phyloP scores from a whole-genome alignment of 1,140 invertebrate species.

The Trissolcus basalis region DNA sequence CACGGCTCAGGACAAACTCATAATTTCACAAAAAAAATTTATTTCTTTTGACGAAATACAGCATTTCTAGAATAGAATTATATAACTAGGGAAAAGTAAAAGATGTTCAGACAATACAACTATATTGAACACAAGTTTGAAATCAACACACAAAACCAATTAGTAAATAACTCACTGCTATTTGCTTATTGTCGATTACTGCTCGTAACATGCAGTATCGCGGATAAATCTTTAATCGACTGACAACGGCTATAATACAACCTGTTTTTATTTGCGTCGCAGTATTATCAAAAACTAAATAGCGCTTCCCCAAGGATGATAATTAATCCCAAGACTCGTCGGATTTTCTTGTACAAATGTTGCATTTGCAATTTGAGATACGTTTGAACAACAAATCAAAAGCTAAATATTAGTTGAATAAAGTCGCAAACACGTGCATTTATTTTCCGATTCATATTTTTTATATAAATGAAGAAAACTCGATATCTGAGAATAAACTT shows the following conservation, averaged over 20 bases:
- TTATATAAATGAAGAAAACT: conserved; percentile 4
- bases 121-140: neutral
- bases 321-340: neutral
- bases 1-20: no score
- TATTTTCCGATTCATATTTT: conserved; percentile 36
- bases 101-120: conserved; percentile 3
- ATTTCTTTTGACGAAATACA: no score
- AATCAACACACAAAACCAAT: conserved; percentile 21
- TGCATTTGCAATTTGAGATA: conserved; percentile 37
- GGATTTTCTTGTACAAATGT: conserved; percentile 35
- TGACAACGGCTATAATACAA: conserved; percentile 38
- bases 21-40: no score
- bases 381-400: conserved; percentile 28
- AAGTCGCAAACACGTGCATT: no score
- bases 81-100: no score
- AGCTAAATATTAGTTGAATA: conserved; percentile 27
- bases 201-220: conserved; percentile 20
- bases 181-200: conserved; percentile 21
- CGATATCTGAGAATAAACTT: no score
- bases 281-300: conserved; percentile 31
- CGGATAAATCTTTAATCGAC: conserved; percentile 23
- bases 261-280: conserved; percentile 22
- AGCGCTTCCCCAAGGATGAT: conserved; percentile 13
- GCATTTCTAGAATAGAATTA: no score
- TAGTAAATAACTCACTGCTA: neutral